phyloP scores from a whole-genome alignment of 2,797 vertebrate species.

The Argya squamiceps region DNA sequence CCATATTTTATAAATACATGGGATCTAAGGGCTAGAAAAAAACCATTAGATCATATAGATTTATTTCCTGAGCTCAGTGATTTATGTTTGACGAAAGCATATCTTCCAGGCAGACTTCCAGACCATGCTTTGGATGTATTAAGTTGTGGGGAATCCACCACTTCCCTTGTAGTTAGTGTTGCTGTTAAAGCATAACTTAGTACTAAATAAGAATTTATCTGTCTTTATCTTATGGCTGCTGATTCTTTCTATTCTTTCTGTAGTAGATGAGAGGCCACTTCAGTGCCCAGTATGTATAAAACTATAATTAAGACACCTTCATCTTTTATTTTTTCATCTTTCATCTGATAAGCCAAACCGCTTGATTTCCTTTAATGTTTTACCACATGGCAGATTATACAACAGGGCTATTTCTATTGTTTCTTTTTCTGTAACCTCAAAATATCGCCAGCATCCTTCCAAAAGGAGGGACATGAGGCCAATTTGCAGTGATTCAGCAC shows the following conservation, averaged over 20 bases:
- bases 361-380: neutral
- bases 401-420: neutral
- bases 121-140: neutral
- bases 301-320: neutral
- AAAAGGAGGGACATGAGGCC: neutral
- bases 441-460: neutral
- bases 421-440: neutral
- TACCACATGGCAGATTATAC: neutral
- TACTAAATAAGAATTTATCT: neutral
- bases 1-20: constrained; percentile 20
- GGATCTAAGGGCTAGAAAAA: constrained; percentile 5
- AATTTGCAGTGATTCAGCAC: neutral
- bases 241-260: neutral
- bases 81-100: neutral
- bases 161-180: neutral
- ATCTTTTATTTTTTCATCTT: neutral
- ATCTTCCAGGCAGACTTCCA: constrained; percentile 19
- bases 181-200: neutral
- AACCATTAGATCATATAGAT: constrained; percentile 1
- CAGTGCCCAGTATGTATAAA: neutral
- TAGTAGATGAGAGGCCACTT: neutral
- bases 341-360: neutral
- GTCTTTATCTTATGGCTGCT: neutral
- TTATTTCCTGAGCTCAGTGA: constrained; percentile 45
- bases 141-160: neutral